phyloP scores from a whole-genome alignment of 2,113 vertebrate genomes.

The Oreochromis spilurus region DNA sequence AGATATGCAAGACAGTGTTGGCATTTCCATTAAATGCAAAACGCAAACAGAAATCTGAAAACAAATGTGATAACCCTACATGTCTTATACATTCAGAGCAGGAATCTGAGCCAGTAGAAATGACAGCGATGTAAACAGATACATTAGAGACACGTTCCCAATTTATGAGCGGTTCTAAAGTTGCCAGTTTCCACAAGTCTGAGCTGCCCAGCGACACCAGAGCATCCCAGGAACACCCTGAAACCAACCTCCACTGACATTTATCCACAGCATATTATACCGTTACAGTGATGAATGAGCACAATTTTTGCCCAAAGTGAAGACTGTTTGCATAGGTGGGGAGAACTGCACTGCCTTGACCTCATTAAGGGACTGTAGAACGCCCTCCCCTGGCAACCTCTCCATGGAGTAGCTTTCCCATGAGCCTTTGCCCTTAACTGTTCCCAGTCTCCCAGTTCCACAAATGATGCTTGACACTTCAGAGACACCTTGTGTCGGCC shows the following conservation, averaged over 20 bases:
- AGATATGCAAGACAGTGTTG: neutral
- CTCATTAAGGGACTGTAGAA: constrained; percentile 51
- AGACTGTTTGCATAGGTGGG: constrained; percentile 18
- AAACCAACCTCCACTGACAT: neutral
- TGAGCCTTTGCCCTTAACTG: constrained; percentile 50
- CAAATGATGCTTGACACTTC: constrained; percentile 29
- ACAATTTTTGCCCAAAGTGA: neutral
- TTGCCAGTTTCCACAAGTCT: neutral
- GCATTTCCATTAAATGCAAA: neutral
- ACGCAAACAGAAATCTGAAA: neutral
- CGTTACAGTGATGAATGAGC: neutral
- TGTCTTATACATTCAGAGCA: neutral
- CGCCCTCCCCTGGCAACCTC: constrained; percentile 42
- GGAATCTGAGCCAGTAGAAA: neutral
- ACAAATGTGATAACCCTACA: neutral
- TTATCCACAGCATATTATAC: neutral
- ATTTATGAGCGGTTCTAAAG: neutral
- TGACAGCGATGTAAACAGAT: neutral
- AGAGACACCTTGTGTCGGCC: constrained; percentile 30
- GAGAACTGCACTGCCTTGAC: constrained; percentile 7
- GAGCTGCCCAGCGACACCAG: neutral
- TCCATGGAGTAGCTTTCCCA: constrained; percentile 48
- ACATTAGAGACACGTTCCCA: neutral
- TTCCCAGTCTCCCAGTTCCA: constrained; percentile 17
- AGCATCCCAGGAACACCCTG: neutral